Evolutionary conservation across 1,140 invertebrate genomes (phyloP).

Genomic region (Gyrodactylus salaris): DNA sequence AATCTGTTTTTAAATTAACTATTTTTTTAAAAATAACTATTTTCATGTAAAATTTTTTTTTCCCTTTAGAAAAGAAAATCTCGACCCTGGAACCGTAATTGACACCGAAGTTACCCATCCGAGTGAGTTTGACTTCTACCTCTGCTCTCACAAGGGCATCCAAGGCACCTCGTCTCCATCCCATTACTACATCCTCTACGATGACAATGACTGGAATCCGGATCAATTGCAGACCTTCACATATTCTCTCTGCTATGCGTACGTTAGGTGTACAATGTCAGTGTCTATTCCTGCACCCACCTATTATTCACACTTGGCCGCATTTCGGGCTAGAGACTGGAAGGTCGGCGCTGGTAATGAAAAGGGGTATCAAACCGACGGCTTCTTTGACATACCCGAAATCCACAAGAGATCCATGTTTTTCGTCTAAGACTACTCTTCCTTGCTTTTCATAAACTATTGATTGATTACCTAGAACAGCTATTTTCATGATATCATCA

Average conservation of each 20-base stretch:
- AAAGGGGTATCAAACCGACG: neutral
- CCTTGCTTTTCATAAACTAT: no score
- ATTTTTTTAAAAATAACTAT: neutral
- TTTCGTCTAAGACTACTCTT: no score
- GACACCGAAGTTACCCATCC: conserved; percentile 97
- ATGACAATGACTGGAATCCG: conserved; percentile 86
- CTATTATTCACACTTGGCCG: conserved; percentile 95
- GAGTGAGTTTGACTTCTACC: conserved; percentile 95
- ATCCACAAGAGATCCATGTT: neutral
- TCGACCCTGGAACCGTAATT: conserved; percentile 92
- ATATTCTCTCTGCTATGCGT: conserved; percentile 95
- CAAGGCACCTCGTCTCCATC: conserved; percentile 76
- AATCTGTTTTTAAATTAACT: neutral
- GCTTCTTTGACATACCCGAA: neutral
- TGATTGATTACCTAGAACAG: no score
- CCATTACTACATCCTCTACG: conserved; percentile 96
- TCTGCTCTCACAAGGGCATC: conserved; percentile 98
- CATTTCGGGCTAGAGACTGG: conserved; percentile 89
- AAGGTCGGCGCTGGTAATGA: conserved; percentile 61
- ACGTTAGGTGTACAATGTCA: conserved; percentile 89
- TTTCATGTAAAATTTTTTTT: neutral
- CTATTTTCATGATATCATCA: no score
- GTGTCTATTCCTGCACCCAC: conserved; percentile 95
- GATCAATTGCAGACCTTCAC: conserved; percentile 94
- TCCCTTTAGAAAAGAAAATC: conserved; percentile 36